phyloP scores from a whole-genome alignment of 1,140 invertebrate species.

The Philopotamus ludificatus region DNA sequence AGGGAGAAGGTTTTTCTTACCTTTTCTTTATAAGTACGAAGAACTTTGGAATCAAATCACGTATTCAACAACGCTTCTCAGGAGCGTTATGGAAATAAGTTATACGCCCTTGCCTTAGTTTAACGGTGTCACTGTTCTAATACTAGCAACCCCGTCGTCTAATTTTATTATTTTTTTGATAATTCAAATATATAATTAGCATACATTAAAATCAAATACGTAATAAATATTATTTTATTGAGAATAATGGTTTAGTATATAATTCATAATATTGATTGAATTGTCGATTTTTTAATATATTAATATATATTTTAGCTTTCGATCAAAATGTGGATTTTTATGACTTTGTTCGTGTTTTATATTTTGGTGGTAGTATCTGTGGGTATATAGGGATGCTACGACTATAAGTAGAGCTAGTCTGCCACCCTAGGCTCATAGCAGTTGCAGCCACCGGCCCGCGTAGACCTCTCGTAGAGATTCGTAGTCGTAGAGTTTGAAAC shows the following conservation, averaged over 20 bases:
- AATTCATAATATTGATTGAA: no score
- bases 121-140: not conserved
- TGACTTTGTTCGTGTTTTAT: no score
- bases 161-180: slow-evolving; percentile 13
- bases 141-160: not conserved
- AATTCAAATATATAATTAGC: no score
- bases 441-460: slow-evolving; percentile 14
- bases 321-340: no score
- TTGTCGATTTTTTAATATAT: no score
- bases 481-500: not conserved
- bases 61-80: slow-evolving; percentile 38
- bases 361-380: no score
- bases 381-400: not conserved
- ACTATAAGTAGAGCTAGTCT: slow-evolving; percentile 27
- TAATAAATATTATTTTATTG: no score
- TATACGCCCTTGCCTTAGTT: slow-evolving; percentile 9
- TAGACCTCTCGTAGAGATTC: slow-evolving; percentile 18
- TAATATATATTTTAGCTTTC: no score
- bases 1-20: slow-evolving; percentile 14
- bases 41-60: slow-evolving; percentile 37
- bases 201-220: no score
- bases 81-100: slow-evolving; percentile 36
- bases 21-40: slow-evolving; percentile 9
- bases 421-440: slow-evolving; percentile 5
- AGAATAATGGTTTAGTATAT: no score